Evolutionary conservation across 53 echinoderm and acorn worm species (phyloP), one percentile per base, ranked within the genome.

Genomic region (Mesocentrotus franciscanus): DNA sequence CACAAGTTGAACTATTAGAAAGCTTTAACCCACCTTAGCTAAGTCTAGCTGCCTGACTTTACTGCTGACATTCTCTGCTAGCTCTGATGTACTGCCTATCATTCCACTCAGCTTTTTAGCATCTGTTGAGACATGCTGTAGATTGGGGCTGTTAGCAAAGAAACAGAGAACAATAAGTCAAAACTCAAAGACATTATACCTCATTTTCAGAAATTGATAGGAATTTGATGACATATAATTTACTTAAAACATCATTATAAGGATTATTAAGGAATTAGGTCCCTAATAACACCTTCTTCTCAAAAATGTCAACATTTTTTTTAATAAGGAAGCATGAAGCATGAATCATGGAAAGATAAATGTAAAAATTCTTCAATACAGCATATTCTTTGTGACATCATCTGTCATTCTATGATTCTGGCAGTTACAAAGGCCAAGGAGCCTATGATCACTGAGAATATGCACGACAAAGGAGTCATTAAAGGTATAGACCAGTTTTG

Each of bases 11-110:
- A 33, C 30, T 76, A 0, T 76, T 0, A 30, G 33, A 42, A 5
- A 42, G 56, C 27, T 58, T 10, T 56, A 17, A 87, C 87, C 5
- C 95, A 99, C 99, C 96, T 99, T 99, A n/a, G 99, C 99, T 11
- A 99, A 78, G 92, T 99, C 99, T 17, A 99, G 95, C 91, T 97
- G 97, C 36, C 99, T 97, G 95, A 99, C 99, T 95, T 99, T 99
- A 29, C 99, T 96, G 96, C 97, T 97, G 64, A 99, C 98, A 96
- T 98, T 98, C 95, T 98, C 98, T 16, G 98, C 98, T 90, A 98
- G 95, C 90, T 99, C 97, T 15, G 97, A 99, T 32, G 99, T 99
- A 91, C 98, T 98, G 2, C 96, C 97, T 49, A 98, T 97, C 98
- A 98, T 98, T 59, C 97, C 97, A 33, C 98, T 97, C 1, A 99